Conservation (phyloP, 2,888 invertebrate genomes). For the Dynastes grantii region DNA sequence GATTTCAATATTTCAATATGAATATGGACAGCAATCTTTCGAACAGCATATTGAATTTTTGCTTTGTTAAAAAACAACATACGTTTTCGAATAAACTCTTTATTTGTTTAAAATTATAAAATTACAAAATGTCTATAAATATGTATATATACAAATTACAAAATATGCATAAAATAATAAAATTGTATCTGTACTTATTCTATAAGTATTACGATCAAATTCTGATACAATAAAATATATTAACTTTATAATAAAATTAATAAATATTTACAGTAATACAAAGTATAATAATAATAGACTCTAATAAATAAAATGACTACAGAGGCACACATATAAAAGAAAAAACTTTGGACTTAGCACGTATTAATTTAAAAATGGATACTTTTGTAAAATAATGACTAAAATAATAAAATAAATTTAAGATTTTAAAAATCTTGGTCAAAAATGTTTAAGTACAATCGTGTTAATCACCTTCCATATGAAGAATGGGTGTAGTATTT, state of each 20-base stretch:
- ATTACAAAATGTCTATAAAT: conserved; percentile 34
- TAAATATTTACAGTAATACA: conserved; percentile 20
- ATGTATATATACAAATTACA: conserved; percentile 27
- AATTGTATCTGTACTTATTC: background rate
- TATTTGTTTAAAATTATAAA: conserved; percentile 37
- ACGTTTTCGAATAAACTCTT: conserved; percentile 35
- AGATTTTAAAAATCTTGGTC: background rate
- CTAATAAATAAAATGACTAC: conserved; percentile 34
- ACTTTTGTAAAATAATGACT: background rate
- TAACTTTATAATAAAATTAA: conserved; percentile 34
- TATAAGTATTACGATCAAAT: conserved; percentile 9
- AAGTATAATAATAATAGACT: conserved; percentile 29
- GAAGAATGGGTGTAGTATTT: too few species aligned
- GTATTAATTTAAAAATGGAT: background rate
- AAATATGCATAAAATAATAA: background rate
- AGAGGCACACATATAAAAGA: background rate
- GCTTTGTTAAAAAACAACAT: background rate
- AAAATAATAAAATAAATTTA: background rate
- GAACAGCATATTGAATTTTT: too few species aligned
- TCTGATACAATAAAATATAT: conserved; percentile 38
- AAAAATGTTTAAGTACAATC: background rate
- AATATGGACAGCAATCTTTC: too few species aligned
- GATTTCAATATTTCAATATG: too few species aligned
- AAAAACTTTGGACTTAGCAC: conserved; percentile 33
- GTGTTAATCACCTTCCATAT: background rate